Evolutionary conservation across 2,888 invertebrate genomes (phyloP), one percentile per base, ranked within the genome.

Genomic region (Brachypalpus laphriformis): DNA sequence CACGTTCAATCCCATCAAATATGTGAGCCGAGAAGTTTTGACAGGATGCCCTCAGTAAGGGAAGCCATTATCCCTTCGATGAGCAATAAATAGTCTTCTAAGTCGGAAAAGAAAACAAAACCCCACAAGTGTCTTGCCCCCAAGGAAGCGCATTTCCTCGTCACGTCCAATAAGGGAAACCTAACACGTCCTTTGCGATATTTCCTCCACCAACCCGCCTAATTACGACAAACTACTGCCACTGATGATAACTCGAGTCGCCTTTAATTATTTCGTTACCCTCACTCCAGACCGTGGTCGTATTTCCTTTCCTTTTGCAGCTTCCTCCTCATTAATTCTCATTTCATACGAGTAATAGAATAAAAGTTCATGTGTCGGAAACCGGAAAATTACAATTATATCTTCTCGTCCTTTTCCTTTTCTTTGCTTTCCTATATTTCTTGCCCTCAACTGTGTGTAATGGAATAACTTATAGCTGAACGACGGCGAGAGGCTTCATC

Each of bases 221-320:
- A 59, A 59, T 59, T 59, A 40, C 59, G 14, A 40, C 59, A 59
- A 59, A 59, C 59, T 59, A 59, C 40, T 20, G 22, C 4, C 40
- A 7, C 40, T 59, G 22, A 59, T 40, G 59, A 59, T 59, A 59
- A 40, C 59, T 40, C 22, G 59, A 59, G 59, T 40, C 59, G 6
- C 37, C 40, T 59, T 59, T 59, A 59, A 59, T 59, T 59, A 59
- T 59, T 22, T 37, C 40, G 22, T 25, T 14, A n/a, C n/a, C 14
- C 40, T 2, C n/a, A 20, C 6, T 7, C n/a, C 20, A 40, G 37
- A 1, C 57, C 4, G 1, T 20, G 34, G 1, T 40, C 7, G 4
- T 22, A n/a, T 14, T 14, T 56, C 14, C 54, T 9, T 31, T 54
- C 40, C 16, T 18, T 7, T 1, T 18, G 8, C 6, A 0, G 2